phyloP scores from a whole-genome alignment of 2,113 vertebrate genomes.

The Pavo muticus region DNA sequence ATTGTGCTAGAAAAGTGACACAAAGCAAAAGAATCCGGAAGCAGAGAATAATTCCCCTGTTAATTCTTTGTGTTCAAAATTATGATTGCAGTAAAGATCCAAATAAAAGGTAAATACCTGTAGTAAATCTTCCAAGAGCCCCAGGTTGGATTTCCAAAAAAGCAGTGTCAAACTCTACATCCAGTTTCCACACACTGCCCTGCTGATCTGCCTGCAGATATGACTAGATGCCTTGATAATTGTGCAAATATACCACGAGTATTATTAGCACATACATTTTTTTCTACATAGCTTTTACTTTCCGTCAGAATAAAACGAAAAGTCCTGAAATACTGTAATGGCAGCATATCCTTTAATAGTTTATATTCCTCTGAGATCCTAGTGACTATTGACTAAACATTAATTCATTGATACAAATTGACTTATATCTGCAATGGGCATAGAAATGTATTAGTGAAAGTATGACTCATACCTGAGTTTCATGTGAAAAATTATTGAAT shows the following conservation, averaged over 20 bases:
- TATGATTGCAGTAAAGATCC: not conserved
- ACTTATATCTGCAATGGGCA: not conserved
- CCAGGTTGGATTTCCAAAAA: not conserved
- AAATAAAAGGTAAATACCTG: not conserved
- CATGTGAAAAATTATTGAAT: not conserved
- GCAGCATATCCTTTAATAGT: not conserved
- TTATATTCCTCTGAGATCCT: not conserved
- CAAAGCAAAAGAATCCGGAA: not conserved
- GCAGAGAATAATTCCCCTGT: not conserved
- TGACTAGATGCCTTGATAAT: not conserved
- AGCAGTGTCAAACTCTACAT: not conserved
- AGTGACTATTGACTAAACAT: not conserved
- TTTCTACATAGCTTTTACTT: not conserved
- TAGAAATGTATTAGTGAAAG: not conserved
- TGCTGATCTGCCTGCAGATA: not conserved
- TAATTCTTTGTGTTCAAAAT: not conserved
- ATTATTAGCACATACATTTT: not conserved
- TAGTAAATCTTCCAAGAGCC: not conserved
- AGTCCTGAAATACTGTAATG: not conserved
- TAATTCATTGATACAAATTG: not conserved
- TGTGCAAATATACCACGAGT: not conserved
- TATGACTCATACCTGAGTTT: not conserved
- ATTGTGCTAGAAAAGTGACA: not conserved
- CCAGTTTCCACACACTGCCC: not conserved
- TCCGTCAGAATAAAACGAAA: not conserved